Evolutionary conservation across 2,797 vertebrate species (phyloP), one percentile per base, ranked within the genome.

Genomic region (Halcyon chelicuti): DNA sequence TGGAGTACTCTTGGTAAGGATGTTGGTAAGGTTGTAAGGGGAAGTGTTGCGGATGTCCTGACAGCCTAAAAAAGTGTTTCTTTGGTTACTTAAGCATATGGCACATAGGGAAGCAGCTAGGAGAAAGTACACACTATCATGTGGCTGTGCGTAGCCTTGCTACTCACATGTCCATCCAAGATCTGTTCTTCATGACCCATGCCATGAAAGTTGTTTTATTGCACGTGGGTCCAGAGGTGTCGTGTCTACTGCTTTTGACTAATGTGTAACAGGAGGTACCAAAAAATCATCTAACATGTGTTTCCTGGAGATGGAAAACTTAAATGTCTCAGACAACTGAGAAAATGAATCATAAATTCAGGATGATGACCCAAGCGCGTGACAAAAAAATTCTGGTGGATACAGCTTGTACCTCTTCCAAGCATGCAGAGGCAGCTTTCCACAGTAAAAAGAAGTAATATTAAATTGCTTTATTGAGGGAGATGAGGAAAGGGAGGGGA

Each of bases 261-360:
- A 51, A 46, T 16, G n/a, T 2, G 2, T 82, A 54, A 35, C 60
- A 81, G 62, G 35, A 86, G 17, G 15, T 52, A 70, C 25, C 72
- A 68, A 93, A 93, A 47, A 95, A 40, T 81, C 62, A 86, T 76
- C 31, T 80, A 33, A 73, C 31, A 71, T 84, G 66, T 68, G 25
- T 71, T 82, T 92, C 61, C 68, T 86, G 35, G 15, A 81, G 51
- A 51, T 78, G 35, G 42, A 77, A 86, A 91, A 75, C 42, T 35
- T 46, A 73, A 88, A 57, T 60, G 46, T 51, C 67, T 85, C 51
- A 37, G 31, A 47, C 5, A 94, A 74, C 29, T 90, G 58, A 87
- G 79, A 76, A 88, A 88, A 86, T 71, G 15, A 85, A 55, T 91
- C 35, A 87, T 84, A 78, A 81, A 88, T 75, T 91, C 76, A 86